These are phyloP conservation scores for Leucoma salicis DNA, from an alignment of 2,888 invertebrate species.

Conservation along the genomic window DNA sequence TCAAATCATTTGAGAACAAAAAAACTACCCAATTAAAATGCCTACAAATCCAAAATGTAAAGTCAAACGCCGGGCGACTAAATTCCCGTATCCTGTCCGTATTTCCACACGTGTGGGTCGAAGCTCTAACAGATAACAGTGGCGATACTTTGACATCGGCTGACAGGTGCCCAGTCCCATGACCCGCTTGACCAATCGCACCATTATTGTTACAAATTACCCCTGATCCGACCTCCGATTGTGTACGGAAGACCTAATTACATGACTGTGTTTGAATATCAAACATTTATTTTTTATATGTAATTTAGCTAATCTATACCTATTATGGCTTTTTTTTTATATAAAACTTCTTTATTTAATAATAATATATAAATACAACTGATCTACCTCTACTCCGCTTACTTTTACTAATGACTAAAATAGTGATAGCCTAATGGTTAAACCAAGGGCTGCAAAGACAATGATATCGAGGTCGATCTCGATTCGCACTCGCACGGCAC, in stretches of 20 bases:
- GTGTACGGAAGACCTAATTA: slow-evolving; percentile 53
- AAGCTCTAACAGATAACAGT: slow-evolving; percentile 48
- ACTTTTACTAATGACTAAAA: too few relatives aligned
- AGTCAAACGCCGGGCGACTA: slow-evolving; percentile 19
- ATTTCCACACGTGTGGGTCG: slow-evolving; percentile 48
- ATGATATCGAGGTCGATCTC: too few relatives aligned
- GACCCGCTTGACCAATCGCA: slow-evolving; percentile 59
- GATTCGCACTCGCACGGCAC: too few relatives aligned
- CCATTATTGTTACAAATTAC: slow-evolving; percentile 68
- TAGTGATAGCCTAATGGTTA: too few relatives aligned
- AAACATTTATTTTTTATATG: slow-evolving; percentile 21
- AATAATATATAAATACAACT: too few relatives aligned
- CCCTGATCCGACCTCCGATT: slow-evolving; percentile 53
- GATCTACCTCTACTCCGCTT: too few relatives aligned
- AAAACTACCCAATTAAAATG: neutral
- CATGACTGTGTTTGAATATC: slow-evolving; percentile 34
- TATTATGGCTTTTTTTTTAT: too few relatives aligned
- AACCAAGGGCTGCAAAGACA: too few relatives aligned
- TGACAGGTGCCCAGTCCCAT: slow-evolving; percentile 66
- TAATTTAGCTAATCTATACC: too few relatives aligned
- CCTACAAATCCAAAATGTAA: slow-evolving; percentile 8
- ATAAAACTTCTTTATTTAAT: too few relatives aligned
- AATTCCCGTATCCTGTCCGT: slow-evolving; percentile 33
- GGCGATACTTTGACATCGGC: slow-evolving; percentile 56
- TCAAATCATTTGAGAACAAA: too few relatives aligned